These are phyloP conservation scores for Gadus chalcogrammus DNA, from an alignment of 2,113 vertebrate genomes.

Conservation along the genomic window DNA sequence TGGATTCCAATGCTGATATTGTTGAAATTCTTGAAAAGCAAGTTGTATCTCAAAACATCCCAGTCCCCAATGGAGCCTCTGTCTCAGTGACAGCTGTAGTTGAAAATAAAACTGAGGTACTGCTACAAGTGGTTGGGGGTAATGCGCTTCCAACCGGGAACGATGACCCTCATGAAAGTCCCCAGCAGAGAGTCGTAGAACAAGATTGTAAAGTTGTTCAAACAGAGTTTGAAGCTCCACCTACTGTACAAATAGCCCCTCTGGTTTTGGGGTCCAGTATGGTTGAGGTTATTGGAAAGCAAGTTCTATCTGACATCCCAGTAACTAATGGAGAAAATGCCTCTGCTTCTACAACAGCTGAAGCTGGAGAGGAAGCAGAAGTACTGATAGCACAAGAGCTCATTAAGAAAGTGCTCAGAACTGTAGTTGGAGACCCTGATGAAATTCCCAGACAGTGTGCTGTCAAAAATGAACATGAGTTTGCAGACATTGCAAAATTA, in stretches of 20 bases:
- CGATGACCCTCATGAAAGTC: conserved; percentile 7
- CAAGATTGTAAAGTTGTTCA: conserved; percentile 10
- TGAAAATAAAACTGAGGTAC: background rate
- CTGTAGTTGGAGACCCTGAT: no score
- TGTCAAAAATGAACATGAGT: background rate
- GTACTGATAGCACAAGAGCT: background rate
- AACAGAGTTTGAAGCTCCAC: background rate
- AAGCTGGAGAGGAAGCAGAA: background rate
- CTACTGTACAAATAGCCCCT: background rate
- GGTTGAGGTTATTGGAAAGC: background rate
- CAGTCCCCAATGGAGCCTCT: background rate
- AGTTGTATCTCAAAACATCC: background rate
- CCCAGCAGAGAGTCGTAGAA: background rate
- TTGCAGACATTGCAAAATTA: background rate
- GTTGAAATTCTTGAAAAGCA: background rate
- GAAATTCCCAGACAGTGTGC: background rate
- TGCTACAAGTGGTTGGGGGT: conserved; percentile 5
- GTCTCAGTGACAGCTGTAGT: background rate
- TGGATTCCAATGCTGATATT: no score
- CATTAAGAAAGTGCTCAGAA: background rate
- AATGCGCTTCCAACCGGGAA: conserved; percentile 2
- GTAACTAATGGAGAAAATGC: no score
- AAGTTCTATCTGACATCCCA: background rate
- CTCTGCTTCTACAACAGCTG: background rate
- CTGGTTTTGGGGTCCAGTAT: background rate